Evolutionary conservation across 2,113 vertebrate genomes (phyloP).

Genomic region (Poecile atricapillus): DNA sequence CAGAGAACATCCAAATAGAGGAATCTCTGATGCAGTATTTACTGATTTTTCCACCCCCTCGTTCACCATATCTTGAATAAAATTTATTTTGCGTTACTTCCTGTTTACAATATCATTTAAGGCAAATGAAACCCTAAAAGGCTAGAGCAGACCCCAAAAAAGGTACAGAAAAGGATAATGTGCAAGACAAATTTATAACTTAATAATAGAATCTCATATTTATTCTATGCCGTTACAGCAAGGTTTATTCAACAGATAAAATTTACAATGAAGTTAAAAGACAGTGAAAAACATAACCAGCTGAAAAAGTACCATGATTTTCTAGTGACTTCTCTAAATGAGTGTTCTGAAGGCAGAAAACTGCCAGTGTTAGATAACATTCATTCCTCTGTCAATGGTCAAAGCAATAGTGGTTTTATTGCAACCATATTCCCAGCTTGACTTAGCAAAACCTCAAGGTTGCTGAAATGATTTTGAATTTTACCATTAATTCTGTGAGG

Average conservation of each 20-base stretch:
- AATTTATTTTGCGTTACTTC: background rate
- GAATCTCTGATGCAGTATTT: background rate
- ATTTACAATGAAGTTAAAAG: background rate
- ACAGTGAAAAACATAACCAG: background rate
- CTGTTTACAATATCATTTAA: background rate
- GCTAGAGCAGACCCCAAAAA: background rate
- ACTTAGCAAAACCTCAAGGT: background rate
- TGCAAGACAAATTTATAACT: background rate
- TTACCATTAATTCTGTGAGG: background rate
- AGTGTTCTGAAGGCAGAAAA: background rate
- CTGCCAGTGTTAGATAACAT: background rate
- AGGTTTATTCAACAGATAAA: background rate
- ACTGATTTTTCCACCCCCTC: background rate
- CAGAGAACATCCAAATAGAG: background rate
- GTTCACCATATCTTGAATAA: background rate
- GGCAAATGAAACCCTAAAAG: background rate
- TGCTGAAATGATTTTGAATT: background rate
- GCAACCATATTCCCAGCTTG: background rate
- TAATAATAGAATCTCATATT: background rate
- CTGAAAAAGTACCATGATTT: background rate
- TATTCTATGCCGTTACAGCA: background rate
- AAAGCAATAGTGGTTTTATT: background rate
- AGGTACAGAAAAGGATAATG: background rate
- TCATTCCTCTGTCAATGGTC: background rate
- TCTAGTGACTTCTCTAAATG: background rate